These are phyloP conservation scores for Melanchra persicariae DNA, from an alignment of 2,888 invertebrate genomes.

Conservation along the genomic window DNA sequence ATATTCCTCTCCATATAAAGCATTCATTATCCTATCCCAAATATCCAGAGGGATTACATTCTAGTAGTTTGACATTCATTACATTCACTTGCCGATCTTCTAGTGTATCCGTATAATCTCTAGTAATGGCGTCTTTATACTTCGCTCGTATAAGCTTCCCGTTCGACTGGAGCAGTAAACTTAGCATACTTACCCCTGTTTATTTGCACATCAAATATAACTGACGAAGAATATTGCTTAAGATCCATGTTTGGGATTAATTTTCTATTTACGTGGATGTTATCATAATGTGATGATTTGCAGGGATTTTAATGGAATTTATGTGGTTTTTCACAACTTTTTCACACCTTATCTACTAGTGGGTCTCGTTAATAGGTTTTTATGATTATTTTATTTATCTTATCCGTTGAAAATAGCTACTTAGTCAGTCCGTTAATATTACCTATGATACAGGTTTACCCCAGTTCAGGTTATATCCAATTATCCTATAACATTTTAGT, in stretches of 20 bases:
- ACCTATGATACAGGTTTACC: too few species aligned
- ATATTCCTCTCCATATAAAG: neutral
- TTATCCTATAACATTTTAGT: too few species aligned
- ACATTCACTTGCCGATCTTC: constrained; percentile 52
- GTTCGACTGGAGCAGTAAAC: constrained; percentile 45
- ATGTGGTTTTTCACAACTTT: neutral
- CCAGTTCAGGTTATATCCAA: too few species aligned
- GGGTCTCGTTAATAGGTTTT: neutral
- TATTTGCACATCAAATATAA: constrained; percentile 56
- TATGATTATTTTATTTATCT: neutral
- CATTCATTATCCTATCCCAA: constrained; percentile 14
- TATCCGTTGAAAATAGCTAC: neutral
- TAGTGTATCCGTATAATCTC: constrained; percentile 47
- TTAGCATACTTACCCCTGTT: constrained; percentile 45
- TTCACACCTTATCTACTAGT: neutral
- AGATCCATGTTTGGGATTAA: constrained; percentile 50
- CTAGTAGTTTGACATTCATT: constrained; percentile 45
- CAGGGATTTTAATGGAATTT: constrained; percentile 12
- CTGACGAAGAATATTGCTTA: constrained; percentile 45
- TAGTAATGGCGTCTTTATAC: constrained; percentile 40
- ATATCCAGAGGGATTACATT: constrained; percentile 28
- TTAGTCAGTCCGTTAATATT: too few species aligned
- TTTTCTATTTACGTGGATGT: constrained; percentile 38
- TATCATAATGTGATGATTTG: constrained; percentile 17
- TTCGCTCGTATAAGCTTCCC: constrained; percentile 23